A percentile compares a stretch with the other conserved stretches of the same genome.
Evolutionary conservation across 1,140 invertebrate species (phyloP).

Genomic region (Heliconius hermathena): DNA sequence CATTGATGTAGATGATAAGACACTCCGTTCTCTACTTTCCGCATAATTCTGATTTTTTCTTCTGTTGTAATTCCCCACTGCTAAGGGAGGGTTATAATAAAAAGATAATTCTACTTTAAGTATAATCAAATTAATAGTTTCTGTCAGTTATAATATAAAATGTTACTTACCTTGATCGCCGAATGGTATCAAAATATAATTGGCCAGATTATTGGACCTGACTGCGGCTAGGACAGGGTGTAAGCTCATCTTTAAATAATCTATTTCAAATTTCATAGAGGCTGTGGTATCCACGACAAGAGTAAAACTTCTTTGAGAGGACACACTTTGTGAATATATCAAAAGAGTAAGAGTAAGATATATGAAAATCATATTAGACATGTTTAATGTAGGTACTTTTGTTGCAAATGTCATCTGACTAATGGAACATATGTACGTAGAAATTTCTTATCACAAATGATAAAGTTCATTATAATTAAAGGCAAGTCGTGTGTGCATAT

Average conservation of each 20-base stretch:
- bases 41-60: too few relatives aligned
- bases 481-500: neutral
- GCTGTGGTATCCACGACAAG: conserved; percentile 53
- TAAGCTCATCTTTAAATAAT: conserved; percentile 51
- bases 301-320: conserved; percentile 49
- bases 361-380: neutral
- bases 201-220: conserved; percentile 38
- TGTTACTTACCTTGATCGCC: conserved; percentile 58
- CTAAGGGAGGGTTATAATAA: too few relatives aligned
- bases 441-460: conserved; percentile 19
- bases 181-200: conserved; percentile 61
- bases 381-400: conserved; percentile 7
- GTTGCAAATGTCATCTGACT: neutral
- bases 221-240: conserved; percentile 36
- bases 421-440: neutral
- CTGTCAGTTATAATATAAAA: neutral
- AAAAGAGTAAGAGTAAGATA: neutral
- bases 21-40: too few relatives aligned
- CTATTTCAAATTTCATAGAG: conserved; percentile 56
- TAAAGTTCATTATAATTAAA: conserved; percentile 20
- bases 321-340: neutral
- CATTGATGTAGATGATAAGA: neutral
- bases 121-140: neutral
- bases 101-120: neutral
- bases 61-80: too few relatives aligned